phyloP scores from a whole-genome alignment of 2,888 invertebrate genomes.

The Cancer borealis region DNA sequence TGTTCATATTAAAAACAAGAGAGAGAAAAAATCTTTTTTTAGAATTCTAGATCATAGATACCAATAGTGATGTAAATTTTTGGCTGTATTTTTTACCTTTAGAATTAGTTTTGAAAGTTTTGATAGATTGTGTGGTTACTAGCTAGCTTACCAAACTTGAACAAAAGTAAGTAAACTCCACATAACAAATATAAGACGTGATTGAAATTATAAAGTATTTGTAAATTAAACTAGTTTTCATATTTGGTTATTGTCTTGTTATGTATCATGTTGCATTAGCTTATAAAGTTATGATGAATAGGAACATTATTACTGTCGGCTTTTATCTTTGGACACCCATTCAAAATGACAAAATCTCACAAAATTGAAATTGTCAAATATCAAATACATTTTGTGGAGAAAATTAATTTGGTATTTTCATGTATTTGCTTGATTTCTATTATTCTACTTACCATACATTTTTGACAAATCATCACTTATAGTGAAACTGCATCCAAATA shows the following conservation, averaged over 20 bases:
- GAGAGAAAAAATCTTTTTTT: background rate
- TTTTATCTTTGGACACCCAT: background rate
- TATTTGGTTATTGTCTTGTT: background rate
- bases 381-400: too few relatives aligned
- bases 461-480: too few relatives aligned
- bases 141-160: conserved; percentile 8
- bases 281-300: background rate
- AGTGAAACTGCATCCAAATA: too few relatives aligned
- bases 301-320: background rate
- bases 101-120: background rate
- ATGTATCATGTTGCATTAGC: background rate
- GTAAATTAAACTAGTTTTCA: background rate
- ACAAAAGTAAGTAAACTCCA: background rate
- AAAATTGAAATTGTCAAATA: too few relatives aligned
- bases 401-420: too few relatives aligned
- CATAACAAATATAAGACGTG: background rate
- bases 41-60: background rate
- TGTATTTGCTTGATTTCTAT: too few relatives aligned
- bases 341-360: too few relatives aligned
- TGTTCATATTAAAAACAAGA: background rate
- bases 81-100: background rate
- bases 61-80: background rate
- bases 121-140: background rate
- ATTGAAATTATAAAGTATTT: background rate
- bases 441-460: too few relatives aligned